A percentile compares a stretch with the other conserved stretches of the same genome.
Conservation (phyloP, 1,140 invertebrate genomes). For the Cotesia typhae region DNA sequence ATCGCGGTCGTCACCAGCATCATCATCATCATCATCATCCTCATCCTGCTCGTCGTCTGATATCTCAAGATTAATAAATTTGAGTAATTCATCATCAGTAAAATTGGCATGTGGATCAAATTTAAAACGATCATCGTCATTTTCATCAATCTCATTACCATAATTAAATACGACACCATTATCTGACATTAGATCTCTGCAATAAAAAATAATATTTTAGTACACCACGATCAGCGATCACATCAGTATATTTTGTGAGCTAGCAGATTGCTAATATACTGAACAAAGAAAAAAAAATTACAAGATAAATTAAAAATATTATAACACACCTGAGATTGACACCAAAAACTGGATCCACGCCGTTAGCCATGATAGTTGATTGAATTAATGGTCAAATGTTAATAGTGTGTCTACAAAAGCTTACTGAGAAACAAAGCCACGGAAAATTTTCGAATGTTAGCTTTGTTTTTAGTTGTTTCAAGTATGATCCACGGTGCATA, state of each 20-base stretch:
- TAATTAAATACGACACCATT: slow-evolving; percentile 41
- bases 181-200: slow-evolving; percentile 44
- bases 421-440: no score
- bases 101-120: slow-evolving; percentile 36
- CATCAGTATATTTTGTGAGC: background rate
- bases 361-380: no score
- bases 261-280: no score
- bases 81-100: slow-evolving; percentile 45
- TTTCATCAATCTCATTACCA: slow-evolving; percentile 31
- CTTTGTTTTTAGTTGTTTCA: no score
- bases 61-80: slow-evolving; percentile 49
- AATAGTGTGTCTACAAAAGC: no score
- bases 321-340: no score
- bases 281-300: no score
- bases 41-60: slow-evolving; percentile 33
- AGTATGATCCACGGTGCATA: no score
- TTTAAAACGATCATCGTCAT: slow-evolving; percentile 9
- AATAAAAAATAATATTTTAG: slow-evolving; percentile 1
- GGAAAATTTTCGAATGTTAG: no score
- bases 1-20: slow-evolving; percentile 11
- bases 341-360: no score
- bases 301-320: no score
- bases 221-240: background rate
- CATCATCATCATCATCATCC: slow-evolving; percentile 22
- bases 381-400: no score